Base-by-base conservation (phyloP, 2,888 invertebrate genomes). In the Agonum fuliginosum region DNA sequence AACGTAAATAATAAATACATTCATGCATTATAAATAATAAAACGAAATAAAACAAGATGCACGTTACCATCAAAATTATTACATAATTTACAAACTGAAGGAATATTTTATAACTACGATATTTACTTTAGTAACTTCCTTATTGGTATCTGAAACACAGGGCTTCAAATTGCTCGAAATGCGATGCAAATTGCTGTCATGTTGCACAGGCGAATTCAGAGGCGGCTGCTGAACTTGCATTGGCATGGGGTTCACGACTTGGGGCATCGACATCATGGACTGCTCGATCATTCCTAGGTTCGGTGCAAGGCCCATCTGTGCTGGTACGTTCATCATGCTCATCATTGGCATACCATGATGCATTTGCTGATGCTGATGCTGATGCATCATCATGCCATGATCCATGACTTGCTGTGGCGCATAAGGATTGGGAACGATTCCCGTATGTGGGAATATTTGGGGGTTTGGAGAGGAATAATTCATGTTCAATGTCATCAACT, bases 401-500 rank as follows among this genome's bases (percentile, higher is more conserved):
- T 27, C 27, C 27, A 27, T 30, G 12, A 51, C 51, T 20, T n/a
- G 58, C 5, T 46, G 48, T 19, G 1, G 19, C n/a, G 62, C 24
- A 27, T 54, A 74, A 17, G 77, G 62, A 22, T 67, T 76, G 20
- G 67, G 76, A 51, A 65, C 62, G 69, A 76, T 76, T 14, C 78
- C 8, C 62, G n/a, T n/a, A n/a, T 80, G 72, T 46, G 80, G 12
- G 67, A 65, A 34, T 43, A 78, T 65, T 27, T 51, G 62, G 12
- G 54, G 51, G 19, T 65, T 54, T 34, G 62, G 65, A 5, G 72
- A 51, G 3, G 78, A 79, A 46, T 78, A 78, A 24, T 74, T 58
- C 46, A 79, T 78, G 30, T 75, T 62, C 37, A 78, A 58, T 6
- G 58, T 19, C 58, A 62, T 62, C 5, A 37, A 71, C 27, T 74